These are phyloP conservation scores for Serrognathus titanus DNA, from an alignment of 2,888 invertebrate genomes.

Conservation along the genomic window DNA sequence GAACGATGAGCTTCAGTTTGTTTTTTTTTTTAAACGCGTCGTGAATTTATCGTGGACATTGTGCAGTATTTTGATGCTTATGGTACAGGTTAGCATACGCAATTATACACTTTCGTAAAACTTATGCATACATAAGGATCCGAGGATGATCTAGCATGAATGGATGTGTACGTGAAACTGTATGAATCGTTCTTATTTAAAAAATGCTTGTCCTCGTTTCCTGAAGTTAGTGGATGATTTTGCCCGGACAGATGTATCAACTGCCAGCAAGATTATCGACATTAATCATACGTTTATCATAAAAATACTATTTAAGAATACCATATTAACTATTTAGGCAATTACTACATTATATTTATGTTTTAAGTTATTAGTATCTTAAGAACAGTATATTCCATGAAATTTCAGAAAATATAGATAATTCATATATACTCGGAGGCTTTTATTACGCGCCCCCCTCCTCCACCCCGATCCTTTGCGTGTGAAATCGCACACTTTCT, in stretches of 20 bases:
- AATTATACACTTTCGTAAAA: constrained; percentile 12
- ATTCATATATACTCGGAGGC: not conserved
- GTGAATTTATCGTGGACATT: not conserved
- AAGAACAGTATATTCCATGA: constrained; percentile 22
- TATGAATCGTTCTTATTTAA: constrained; percentile 39
- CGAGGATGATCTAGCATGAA: constrained; percentile 41
- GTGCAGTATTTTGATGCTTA: constrained; percentile 23
- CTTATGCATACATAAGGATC: constrained; percentile 30
- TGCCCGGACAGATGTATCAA: constrained; percentile 17
- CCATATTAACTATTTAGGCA: constrained; percentile 23
- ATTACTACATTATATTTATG: constrained; percentile 21
- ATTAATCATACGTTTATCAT: constrained; percentile 8
- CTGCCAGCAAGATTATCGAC: constrained; percentile 14
- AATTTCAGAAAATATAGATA: constrained; percentile 21
- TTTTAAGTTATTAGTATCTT: constrained; percentile 20
- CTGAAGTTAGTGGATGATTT: constrained; percentile 33
- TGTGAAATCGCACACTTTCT: too few relatives aligned
- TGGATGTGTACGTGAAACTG: not conserved
- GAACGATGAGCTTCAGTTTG: constrained; percentile 4
- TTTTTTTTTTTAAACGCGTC: constrained; percentile 6
- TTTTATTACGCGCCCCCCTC: too few relatives aligned
- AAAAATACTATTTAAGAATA: constrained; percentile 20
- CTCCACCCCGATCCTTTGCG: too few relatives aligned
- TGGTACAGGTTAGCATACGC: constrained; percentile 31
- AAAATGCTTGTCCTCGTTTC: constrained; percentile 46